Evolutionary conservation across 2,797 vertebrate species (phyloP).

Genomic region (Anableps anableps): DNA sequence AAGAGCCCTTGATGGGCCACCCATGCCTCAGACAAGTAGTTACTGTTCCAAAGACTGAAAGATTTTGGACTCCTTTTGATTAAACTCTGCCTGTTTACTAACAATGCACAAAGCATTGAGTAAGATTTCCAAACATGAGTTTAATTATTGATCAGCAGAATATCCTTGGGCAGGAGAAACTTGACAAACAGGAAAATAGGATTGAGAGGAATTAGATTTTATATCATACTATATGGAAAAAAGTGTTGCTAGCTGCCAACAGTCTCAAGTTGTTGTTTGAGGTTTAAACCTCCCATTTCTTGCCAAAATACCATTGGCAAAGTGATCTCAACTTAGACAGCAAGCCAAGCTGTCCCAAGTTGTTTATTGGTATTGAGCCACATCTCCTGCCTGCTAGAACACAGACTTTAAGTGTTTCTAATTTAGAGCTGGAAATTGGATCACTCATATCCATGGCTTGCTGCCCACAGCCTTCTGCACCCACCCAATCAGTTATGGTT

Average conservation of each 20-base stretch:
- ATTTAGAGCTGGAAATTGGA: slow-evolving; percentile 1
- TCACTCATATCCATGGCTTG: slow-evolving; percentile 41
- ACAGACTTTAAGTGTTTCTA: slow-evolving; percentile 6
- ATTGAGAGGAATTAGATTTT: slow-evolving; percentile 11
- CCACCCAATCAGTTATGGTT: neutral
- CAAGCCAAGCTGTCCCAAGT: slow-evolving; percentile 8
- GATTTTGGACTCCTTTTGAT: neutral
- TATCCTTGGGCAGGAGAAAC: neutral
- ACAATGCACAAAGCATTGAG: slow-evolving; percentile 19
- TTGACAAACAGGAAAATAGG: slow-evolving; percentile 9
- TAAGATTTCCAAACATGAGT: slow-evolving; percentile 19
- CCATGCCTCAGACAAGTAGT: slow-evolving; percentile 68
- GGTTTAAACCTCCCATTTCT: slow-evolving; percentile 38
- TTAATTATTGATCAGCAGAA: neutral
- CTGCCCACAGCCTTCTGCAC: neutral
- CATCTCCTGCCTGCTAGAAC: slow-evolving; percentile 26
- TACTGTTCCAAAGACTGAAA: slow-evolving; percentile 2
- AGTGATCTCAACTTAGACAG: slow-evolving; percentile 1
- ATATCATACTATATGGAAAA: slow-evolving; percentile 3
- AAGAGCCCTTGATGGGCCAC: slow-evolving; percentile 71
- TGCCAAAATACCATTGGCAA: slow-evolving; percentile 35
- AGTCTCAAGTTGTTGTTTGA: slow-evolving; percentile 21
- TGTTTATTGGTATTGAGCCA: slow-evolving; percentile 32
- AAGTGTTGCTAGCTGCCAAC: slow-evolving; percentile 43
- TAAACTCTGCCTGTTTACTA: slow-evolving; percentile 28